Base-by-base conservation (phyloP, 2,888 invertebrate species). In the Cephus nigrinus region DNA sequence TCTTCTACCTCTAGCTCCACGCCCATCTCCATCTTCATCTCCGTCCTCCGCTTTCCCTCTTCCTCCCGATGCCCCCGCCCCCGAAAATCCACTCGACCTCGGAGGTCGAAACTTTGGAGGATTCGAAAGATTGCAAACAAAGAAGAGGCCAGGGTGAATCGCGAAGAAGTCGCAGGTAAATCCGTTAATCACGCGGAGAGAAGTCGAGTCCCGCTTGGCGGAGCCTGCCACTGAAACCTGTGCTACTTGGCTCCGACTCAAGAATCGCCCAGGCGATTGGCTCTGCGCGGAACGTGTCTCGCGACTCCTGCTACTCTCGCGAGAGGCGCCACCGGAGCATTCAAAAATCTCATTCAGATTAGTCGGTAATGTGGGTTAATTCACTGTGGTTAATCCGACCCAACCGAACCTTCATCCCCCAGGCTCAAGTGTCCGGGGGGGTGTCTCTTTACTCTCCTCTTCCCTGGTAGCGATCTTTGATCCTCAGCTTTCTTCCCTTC, bases 231-330 rank as follows among this genome's bases (percentile, higher is more conserved):
- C 69, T 73, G 76, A 78, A 72, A 75, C 69, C 80, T 83, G 84
- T 86, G 84, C 84, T 81, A 85, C 84, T 85, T 85, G 86, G 86
- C 85, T 69, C 68, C 76, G 77, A 76, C 84, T 85, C 85, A 85
- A 84, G 78, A 76, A 68, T 74, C 68, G 75, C 36, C 35, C 68
- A 33, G 69, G 31, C 68, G 33, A 30, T 12, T 71, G n/a, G 68
- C 69, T 32, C 68, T 40, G 4, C 12, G 15, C 12, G 40, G 40
- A 15, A 40, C 40, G 40, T 40, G 40, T 40, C 40, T 40, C 40
- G 40, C 15, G 40, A 15, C 15, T 40, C 15, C 12, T 2, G 40
- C 15, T 15, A 1, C 40, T 40, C 76, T 73, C 76, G 69, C 68
- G 40, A 75, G 80, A 78, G 15, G 40, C 12, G 15, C 40, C 4